phyloP scores from a whole-genome alignment of 2,113 vertebrate genomes.

The Zosterops pallidus region DNA sequence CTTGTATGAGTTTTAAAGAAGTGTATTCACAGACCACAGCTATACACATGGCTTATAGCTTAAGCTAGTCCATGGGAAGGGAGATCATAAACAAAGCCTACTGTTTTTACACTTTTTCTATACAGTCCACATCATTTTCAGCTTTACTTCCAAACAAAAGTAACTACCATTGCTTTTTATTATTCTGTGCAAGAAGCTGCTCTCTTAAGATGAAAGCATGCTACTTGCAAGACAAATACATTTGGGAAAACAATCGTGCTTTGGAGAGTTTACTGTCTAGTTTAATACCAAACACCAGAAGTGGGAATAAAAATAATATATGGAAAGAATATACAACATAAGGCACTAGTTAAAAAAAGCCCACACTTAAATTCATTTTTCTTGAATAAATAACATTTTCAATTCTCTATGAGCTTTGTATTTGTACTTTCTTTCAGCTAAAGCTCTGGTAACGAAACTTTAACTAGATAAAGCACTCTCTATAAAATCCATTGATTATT shows the following conservation, averaged over 20 bases:
- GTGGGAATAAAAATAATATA: background rate
- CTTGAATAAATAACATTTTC: background rate
- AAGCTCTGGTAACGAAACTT: background rate
- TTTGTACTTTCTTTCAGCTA: background rate
- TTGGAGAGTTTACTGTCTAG: slow-evolving; percentile 13
- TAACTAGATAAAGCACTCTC: background rate
- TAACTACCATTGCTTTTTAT: background rate
- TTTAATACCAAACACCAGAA: background rate
- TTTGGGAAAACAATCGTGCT: background rate
- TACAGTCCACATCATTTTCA: background rate
- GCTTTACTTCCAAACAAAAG: background rate
- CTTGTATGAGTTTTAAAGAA: background rate
- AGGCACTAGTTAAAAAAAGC: background rate
- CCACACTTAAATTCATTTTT: background rate
- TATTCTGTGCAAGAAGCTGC: background rate
- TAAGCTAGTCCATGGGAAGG: background rate
- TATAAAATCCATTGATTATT: background rate
- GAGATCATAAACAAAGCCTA: background rate
- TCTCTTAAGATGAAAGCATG: background rate
- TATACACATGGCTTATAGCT: background rate
- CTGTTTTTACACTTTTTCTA: background rate
- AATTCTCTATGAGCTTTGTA: background rate
- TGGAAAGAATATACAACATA: background rate
- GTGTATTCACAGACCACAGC: background rate
- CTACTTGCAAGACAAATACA: background rate